A percentile compares a stretch with the other conserved stretches of the same genome.
Evolutionary conservation across 2,888 invertebrate genomes (phyloP).

Genomic region (Drosophila histrio): DNA sequence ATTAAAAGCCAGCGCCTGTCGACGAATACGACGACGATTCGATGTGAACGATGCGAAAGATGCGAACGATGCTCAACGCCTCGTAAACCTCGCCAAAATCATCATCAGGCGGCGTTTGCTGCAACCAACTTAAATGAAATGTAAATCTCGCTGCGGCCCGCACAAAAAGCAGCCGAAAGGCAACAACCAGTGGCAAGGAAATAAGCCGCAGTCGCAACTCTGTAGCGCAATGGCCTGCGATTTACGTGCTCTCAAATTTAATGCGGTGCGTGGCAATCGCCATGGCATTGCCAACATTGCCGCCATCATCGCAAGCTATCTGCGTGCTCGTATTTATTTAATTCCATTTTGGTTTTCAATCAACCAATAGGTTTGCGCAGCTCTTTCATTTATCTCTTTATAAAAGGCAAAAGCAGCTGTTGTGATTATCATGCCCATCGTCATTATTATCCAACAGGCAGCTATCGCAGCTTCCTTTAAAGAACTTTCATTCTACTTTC

Average conservation of each 20-base stretch:
- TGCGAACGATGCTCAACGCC: constrained; percentile 50
- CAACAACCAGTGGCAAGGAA: constrained; percentile 38
- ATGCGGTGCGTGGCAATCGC: constrained; percentile 67
- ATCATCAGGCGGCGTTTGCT: constrained; percentile 40
- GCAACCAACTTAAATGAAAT: constrained; percentile 63
- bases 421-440: constrained; percentile 26
- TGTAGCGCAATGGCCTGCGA: constrained; percentile 26
- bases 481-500: constrained; percentile 29
- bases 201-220: constrained; percentile 48
- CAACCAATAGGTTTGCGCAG: constrained; percentile 71
- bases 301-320: constrained; percentile 33
- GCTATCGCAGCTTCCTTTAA: constrained; percentile 13
- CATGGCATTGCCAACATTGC: constrained; percentile 27
- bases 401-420: constrained; percentile 52
- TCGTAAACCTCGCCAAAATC: constrained; percentile 73
- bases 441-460: constrained; percentile 18
- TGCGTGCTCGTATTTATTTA: constrained; percentile 69
- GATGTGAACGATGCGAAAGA: constrained; percentile 22
- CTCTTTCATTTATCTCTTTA: constrained; percentile 56
- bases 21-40: neutral
- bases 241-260: constrained; percentile 67
- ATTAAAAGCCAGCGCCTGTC: constrained; percentile 66
- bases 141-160: constrained; percentile 63
- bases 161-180: constrained; percentile 52
- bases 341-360: constrained; percentile 75